These are phyloP conservation scores for Crenichthys baileyi DNA, from an alignment of 2,797 vertebrate species.

Conservation along the genomic window DNA sequence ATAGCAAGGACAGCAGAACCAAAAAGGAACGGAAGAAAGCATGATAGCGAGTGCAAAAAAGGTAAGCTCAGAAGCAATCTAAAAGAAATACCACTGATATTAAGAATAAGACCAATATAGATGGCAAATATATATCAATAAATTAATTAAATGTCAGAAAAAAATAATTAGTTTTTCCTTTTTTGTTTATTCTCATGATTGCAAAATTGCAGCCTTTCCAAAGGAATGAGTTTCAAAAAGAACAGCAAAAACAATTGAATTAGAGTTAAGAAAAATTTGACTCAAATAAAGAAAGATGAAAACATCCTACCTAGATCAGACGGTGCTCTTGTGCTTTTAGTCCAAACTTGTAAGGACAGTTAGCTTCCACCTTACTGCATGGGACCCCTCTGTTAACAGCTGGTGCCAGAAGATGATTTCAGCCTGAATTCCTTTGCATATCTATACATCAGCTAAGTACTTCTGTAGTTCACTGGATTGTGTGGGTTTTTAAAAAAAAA, in stretches of 20 bases:
- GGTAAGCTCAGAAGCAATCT: not conserved
- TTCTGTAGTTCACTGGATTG: constrained; percentile 39
- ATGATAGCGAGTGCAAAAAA: no score
- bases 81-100: not conserved
- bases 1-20: not conserved
- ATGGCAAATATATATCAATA: not conserved
- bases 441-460: constrained; percentile 31
- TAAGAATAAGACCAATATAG: not conserved
- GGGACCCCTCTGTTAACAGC: constrained; percentile 34
- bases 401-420: constrained; percentile 28
- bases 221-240: not conserved
- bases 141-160: not conserved
- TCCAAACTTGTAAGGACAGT: constrained; percentile 60
- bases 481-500: no score
- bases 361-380: constrained; percentile 37
- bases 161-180: not conserved
- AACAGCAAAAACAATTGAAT: constrained; percentile 1
- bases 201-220: not conserved
- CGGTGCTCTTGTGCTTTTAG: constrained; percentile 62
- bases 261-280: not conserved
- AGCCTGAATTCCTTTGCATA: constrained; percentile 51
- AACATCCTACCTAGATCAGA: constrained; percentile 77
- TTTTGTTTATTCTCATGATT: no score
- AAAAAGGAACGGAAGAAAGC: not conserved
- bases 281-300: constrained; percentile 16